phyloP scores from a whole-genome alignment of 2,797 vertebrate genomes.

The Zalophus californianus region DNA sequence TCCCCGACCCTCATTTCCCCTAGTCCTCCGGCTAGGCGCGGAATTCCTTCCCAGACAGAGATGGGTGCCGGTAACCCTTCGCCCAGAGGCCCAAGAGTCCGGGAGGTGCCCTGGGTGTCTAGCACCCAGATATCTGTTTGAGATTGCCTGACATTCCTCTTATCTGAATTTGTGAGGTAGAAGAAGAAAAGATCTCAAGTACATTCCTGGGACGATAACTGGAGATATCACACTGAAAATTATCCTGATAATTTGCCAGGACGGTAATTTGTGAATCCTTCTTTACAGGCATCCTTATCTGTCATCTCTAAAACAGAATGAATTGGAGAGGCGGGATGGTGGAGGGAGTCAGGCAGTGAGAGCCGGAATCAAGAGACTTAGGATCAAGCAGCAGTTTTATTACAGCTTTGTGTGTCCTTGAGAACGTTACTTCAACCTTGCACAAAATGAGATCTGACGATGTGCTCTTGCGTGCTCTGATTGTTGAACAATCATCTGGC shows the following conservation, averaged over 20 bases:
- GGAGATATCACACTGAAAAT: neutral
- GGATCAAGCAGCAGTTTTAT: neutral
- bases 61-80: neutral
- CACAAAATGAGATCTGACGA: neutral
- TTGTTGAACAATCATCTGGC: neutral
- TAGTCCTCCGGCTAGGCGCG: rapidly evolving
- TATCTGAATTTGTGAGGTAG: neutral
- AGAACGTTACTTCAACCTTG: neutral
- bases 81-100: neutral
- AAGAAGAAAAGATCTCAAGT: neutral
- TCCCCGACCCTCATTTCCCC: neutral
- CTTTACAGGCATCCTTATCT: neutral
- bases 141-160: neutral
- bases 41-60: neutral
- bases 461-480: neutral
- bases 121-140: neutral
- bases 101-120: neutral
- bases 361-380: neutral
- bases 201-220: neutral
- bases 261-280: neutral
- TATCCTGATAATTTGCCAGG: neutral
- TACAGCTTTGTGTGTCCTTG: neutral
- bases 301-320: neutral
- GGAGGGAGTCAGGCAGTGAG: neutral
- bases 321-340: neutral